Evolutionary conservation across 1,140 invertebrate genomes (phyloP), one percentile per base, ranked within the genome.

Genomic region (Nephila pilipes): DNA sequence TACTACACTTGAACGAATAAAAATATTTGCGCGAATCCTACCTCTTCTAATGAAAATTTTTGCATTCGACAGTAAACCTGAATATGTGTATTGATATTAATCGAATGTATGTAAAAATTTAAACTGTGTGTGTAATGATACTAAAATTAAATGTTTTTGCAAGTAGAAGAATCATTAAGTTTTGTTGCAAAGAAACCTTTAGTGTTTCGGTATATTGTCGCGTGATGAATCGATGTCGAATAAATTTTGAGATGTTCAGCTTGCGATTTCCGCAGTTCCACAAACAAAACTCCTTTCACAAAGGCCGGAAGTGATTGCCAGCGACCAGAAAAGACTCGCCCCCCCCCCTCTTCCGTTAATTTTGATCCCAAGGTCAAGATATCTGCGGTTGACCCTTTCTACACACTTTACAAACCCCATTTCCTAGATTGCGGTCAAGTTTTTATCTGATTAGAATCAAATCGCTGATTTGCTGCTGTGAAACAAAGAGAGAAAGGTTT

Each of bases 221-320:
- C 46, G 46, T 46, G 46, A 46, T 46, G 46, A 46, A 46, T 46
- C 46, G 46, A 46, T 46, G 46, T 46, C 6, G 12, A 46, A 46
- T 0, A 46, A 46, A 46, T 46, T 10, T 46, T 10, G 46, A 46
- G 46, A 46, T 46, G 46, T 10, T 46, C 46, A 46, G 46, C 46
- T 75, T 1, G 69, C 36, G 25, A 75, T 75, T 75, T 75, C 18
- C 14, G 16, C 18, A 36, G 14, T 75, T 75, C 69, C 10, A 32
- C 12, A 12, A 25, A n/a, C n/a, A 55, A 46, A 54, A 25, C 38
- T 54, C 25, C 25, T 16, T 83, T 83, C 29, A 83, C 80, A 83
- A 83, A 83, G 80, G 46, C 80, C 80, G 80, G 80, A 83, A 83
- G 38, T 22, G 80, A 83, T 83, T 83, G 22, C 38, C 54, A 32